These are phyloP conservation scores for Drosophila azteca DNA, from an alignment of 1,140 invertebrate species.

Conservation along the genomic window DNA sequence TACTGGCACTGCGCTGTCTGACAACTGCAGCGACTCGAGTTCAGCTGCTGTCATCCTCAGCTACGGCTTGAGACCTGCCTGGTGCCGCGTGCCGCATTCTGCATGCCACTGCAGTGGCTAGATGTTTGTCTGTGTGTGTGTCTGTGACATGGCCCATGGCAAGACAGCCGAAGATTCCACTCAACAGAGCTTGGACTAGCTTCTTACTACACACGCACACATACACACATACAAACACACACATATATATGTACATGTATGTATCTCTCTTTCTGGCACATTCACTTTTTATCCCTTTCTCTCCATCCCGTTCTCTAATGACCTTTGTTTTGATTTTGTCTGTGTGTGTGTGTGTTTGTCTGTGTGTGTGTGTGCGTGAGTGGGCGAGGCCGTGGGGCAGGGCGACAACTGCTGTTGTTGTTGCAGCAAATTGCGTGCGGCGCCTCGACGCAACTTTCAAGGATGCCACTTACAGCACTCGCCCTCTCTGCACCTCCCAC, in stretches of 20 bases:
- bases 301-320: slow-evolving; percentile 18
- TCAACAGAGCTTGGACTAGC: too few relatives aligned
- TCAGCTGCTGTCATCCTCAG: slow-evolving; percentile 44
- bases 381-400: neutral
- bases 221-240: too few relatives aligned
- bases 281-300: too few relatives aligned
- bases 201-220: too few relatives aligned
- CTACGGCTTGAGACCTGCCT: slow-evolving; percentile 12
- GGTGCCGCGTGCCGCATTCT: slow-evolving; percentile 4
- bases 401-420: slow-evolving; percentile 23
- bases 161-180: slow-evolving; percentile 8
- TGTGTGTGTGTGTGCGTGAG: neutral
- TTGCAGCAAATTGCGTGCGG: slow-evolving; percentile 73
- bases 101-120: slow-evolving; percentile 26
- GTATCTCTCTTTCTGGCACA: too few relatives aligned
- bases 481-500: neutral
- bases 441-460: slow-evolving; percentile 70
- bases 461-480: slow-evolving; percentile 70
- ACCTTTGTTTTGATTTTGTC: slow-evolving; percentile 44
- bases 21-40: slow-evolving; percentile 36
- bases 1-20: slow-evolving; percentile 14
- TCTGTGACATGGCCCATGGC: slow-evolving; percentile 1
- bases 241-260: too few relatives aligned
- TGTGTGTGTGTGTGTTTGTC: neutral
- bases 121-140: neutral